A percentile compares a stretch with the other conserved stretches of the same genome.
phyloP scores from a whole-genome alignment of 2,888 invertebrate species.

The Mythimna impura region DNA sequence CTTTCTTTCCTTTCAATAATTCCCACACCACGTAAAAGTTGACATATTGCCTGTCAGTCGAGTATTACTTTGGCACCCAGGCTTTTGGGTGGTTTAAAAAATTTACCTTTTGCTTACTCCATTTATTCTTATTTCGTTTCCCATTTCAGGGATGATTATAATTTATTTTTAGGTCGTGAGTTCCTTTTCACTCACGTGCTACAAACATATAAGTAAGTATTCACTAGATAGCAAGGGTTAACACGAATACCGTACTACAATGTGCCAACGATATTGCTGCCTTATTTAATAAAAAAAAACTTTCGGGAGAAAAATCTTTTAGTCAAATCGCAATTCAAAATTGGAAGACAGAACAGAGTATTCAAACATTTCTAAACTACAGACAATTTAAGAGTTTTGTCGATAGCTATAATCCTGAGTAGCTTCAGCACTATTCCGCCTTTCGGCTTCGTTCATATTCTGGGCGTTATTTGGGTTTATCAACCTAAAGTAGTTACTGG shows the following conservation, averaged over 20 bases:
- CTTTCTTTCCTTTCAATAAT: neutral
- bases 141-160: neutral
- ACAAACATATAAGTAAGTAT: neutral
- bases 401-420: too few species aligned
- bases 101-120: conserved; percentile 16
- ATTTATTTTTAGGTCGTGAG: neutral
- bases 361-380: neutral
- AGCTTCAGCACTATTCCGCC: neutral
- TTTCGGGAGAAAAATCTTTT: neutral
- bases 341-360: conserved; percentile 15
- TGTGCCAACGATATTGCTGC: neutral
- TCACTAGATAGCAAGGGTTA: neutral
- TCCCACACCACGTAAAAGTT: conserved; percentile 12
- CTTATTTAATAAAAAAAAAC: neutral
- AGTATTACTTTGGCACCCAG: conserved; percentile 42
- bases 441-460: neutral
- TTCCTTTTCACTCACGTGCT: neutral
- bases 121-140: neutral
- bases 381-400: conserved; percentile 18
- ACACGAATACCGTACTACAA: neutral
- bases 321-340: conserved; percentile 21
- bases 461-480: conserved; percentile 59
- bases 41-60: conserved; percentile 21
- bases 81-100: conserved; percentile 23
- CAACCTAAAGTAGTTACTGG: conserved; percentile 91